These are phyloP conservation scores for Sesamia nonagrioides DNA, from an alignment of 1,140 invertebrate species.

Conservation along the genomic window DNA sequence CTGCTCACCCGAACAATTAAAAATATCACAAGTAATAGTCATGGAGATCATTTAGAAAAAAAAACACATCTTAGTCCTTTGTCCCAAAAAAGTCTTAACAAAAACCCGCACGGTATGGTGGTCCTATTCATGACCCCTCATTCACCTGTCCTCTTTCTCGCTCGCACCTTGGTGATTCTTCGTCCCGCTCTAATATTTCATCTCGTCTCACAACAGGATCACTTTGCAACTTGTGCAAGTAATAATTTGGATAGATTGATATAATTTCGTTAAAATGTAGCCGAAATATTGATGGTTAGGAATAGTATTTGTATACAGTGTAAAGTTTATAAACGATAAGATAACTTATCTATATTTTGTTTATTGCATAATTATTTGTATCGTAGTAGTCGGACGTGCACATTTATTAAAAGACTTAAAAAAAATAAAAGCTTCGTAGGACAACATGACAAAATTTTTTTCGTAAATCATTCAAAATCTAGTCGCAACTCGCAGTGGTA, in stretches of 20 bases:
- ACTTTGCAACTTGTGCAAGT: slow-evolving; percentile 19
- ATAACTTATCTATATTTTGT: too few relatives aligned
- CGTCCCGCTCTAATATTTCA: slow-evolving; percentile 68
- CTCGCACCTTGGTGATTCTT: slow-evolving; percentile 25
- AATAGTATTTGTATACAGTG: not conserved
- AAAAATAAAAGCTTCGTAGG: too few relatives aligned
- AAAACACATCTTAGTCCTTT: not conserved
- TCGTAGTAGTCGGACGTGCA: too few relatives aligned
- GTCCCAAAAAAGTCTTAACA: not conserved
- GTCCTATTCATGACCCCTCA: slow-evolving; percentile 74
- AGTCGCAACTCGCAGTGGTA: too few relatives aligned
- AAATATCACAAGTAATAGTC: too few relatives aligned
- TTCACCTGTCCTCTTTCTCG: slow-evolving; percentile 72
- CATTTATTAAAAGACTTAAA: too few relatives aligned
- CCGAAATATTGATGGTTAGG: not conserved
- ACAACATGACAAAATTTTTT: too few relatives aligned
- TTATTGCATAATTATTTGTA: too few relatives aligned
- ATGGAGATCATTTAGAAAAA: too few relatives aligned
- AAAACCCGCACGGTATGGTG: not conserved
- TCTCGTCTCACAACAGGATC: slow-evolving; percentile 54
- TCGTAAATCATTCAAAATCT: too few relatives aligned
- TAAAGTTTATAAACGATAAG: too few relatives aligned
- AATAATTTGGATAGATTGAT: slow-evolving; percentile 28
- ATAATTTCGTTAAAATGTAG: slow-evolving; percentile 22
- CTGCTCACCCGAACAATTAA: too few relatives aligned